phyloP scores from a whole-genome alignment of 92 coral and sea anemone genomes.

The Isaurus tuberculatus region DNA sequence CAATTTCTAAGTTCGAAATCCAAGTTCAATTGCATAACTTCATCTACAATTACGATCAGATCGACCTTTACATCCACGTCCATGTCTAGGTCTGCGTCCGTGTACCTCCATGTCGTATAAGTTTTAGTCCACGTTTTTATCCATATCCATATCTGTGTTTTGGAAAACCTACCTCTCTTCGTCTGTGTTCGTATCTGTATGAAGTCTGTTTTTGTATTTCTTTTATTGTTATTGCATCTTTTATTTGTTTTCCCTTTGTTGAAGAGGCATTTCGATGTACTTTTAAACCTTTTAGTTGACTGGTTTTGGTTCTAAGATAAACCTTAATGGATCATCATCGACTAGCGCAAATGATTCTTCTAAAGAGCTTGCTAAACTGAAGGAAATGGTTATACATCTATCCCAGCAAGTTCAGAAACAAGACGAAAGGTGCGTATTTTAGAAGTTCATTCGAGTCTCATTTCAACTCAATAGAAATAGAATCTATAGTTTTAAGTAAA shows the following conservation, averaged over 20 bases:
- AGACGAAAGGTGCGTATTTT: slow-evolving; percentile 16
- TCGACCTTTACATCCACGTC: not conserved
- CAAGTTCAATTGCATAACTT: too few relatives aligned
- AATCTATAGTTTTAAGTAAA: not conserved
- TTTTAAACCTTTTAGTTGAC: not conserved
- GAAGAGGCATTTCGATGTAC: not conserved
- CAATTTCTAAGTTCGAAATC: too few relatives aligned
- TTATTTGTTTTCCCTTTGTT: not conserved
- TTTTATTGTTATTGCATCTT: not conserved
- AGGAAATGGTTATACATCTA: not conserved
- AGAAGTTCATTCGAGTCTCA: not conserved
- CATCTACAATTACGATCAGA: too few relatives aligned
- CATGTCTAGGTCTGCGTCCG: not conserved
- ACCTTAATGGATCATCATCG: not conserved
- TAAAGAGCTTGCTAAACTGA: not conserved
- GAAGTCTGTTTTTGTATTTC: not conserved
- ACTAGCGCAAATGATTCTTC: not conserved
- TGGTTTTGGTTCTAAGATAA: not conserved
- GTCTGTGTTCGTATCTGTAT: not conserved
- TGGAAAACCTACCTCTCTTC: not conserved
- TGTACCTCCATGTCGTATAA: too few relatives aligned
- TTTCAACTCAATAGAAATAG: not conserved
- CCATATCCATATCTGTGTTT: too few relatives aligned
- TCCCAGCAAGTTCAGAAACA: slow-evolving; percentile 33
- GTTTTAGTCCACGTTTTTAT: too few relatives aligned